Conservation (phyloP, 2,888 invertebrate species). For the Entomobrya multifasciata region DNA sequence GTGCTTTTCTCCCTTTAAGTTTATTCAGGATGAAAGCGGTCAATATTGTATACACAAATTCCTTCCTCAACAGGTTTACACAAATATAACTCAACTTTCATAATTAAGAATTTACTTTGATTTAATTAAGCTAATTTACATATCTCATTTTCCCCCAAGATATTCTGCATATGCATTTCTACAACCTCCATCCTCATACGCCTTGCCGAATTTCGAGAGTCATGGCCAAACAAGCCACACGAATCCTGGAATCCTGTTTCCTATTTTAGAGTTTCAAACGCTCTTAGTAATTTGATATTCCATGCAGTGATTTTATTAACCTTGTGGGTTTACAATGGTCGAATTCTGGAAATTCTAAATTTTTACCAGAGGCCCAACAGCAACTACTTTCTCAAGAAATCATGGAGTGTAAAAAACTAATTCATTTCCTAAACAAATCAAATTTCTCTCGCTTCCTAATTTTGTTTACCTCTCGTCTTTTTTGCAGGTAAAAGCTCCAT, state of each 20-base stretch:
- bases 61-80: conserved; percentile 34
- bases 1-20: conserved; percentile 33
- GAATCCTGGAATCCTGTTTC: conserved; percentile 43
- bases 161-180: background rate
- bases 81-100: too few species aligned
- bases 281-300: conserved; percentile 32
- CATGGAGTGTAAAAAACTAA: conserved; percentile 20
- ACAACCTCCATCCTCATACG: conserved; percentile 18
- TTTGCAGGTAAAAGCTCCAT: conserved; percentile 25
- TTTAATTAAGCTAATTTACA: too few species aligned
- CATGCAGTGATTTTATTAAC: conserved; percentile 12
- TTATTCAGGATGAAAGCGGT: background rate
- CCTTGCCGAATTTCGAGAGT: conserved; percentile 34
- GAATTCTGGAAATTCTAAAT: conserved; percentile 32
- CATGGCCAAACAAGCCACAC: conserved; percentile 35
- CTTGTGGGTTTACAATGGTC: conserved; percentile 13
- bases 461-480: background rate
- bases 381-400: background rate
- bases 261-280: conserved; percentile 52
- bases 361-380: conserved; percentile 11
- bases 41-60: conserved; percentile 4
- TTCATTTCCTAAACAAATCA: background rate
- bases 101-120: background rate
- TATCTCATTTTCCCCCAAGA: background rate
- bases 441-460: background rate